phyloP scores from a whole-genome alignment of 2,888 invertebrate species.

The Pantelozetes paolii region DNA sequence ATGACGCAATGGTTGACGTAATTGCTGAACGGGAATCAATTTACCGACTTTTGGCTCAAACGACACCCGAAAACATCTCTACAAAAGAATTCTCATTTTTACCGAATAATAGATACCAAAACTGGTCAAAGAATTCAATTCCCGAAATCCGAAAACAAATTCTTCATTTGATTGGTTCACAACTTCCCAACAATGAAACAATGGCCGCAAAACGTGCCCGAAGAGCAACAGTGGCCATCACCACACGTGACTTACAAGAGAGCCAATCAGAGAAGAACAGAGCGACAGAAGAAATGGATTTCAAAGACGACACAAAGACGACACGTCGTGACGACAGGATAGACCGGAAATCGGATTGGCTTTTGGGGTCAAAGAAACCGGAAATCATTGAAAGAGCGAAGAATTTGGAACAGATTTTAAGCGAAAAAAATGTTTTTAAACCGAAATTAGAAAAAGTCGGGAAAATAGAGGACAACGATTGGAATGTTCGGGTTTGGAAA shows the following conservation, averaged over 20 bases:
- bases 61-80: slow-evolving; percentile 91
- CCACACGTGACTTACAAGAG: slow-evolving; percentile 5
- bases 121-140: slow-evolving; percentile 56
- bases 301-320: too few species aligned
- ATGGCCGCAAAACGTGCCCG: slow-evolving; percentile 41
- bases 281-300: background rate
- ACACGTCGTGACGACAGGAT: too few species aligned
- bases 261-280: background rate
- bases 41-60: slow-evolving; percentile 82
- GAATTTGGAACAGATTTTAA: slow-evolving; percentile 35
- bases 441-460: slow-evolving; percentile 45
- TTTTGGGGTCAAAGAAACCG: too few species aligned
- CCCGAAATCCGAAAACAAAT: slow-evolving; percentile 28
- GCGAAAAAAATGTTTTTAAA: slow-evolving; percentile 40
- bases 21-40: slow-evolving; percentile 92
- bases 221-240: slow-evolving; percentile 42
- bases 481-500: slow-evolving; percentile 47
- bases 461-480: slow-evolving; percentile 45
- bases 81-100: slow-evolving; percentile 62
- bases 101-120: slow-evolving; percentile 50
- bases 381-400: slow-evolving; percentile 9
- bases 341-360: background rate
- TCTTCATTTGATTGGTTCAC: slow-evolving; percentile 28
- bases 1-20: slow-evolving; percentile 55
- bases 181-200: background rate